Base-by-base conservation (phyloP, 2,888 invertebrate genomes). In the Gortyna flavago region DNA sequence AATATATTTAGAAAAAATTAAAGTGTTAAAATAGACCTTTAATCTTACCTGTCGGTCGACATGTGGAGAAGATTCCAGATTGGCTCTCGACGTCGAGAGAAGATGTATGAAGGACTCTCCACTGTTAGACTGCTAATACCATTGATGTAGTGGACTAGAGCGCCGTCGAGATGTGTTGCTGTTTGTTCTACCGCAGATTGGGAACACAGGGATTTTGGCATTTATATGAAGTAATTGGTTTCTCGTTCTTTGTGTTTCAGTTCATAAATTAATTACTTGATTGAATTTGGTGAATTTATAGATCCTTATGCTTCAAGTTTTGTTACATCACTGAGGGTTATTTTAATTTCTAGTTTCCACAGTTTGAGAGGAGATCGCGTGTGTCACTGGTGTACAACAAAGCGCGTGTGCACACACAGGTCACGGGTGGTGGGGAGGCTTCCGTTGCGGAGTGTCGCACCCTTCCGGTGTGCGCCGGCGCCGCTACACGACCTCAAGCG, bases 381-480 rank as follows among this genome's bases (percentile, higher is more conserved):
- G 96, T 94, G 92, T 87, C 87, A 88, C 90, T 92, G 88, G 85
- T 91, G 90, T 91, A 88, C 87, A 91, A 92, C 94, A 92, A 93
- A 90, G 91, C 94, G 91, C 91, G 93, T 95, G 95, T 91, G 91
- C 88, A 77, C 79, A 86, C 89, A 88, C 93, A 91, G 93, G 95
- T 96, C 95, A 94, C 94, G 94, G 94, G 94, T 93, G 91, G 92
- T 91, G 93, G 92, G 94, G 94, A 92, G 93, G 91, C 85, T 94
- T 96, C 96, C 95, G 95, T 93, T 89, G 91, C 82, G 89, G 86
- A 93, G 94, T 94, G 95, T 94, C 96, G 95, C 96, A 93, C 96
- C 96, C 96, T 96, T 96, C 96, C 94, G 95, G 94, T 91, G 87
- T 93, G 94, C 94, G 94, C 93, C 91, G 90, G 95, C 94, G 94